A percentile compares a stretch with the other conserved stretches of the same genome.
These are phyloP conservation scores for Electrophaes corylata DNA, from an alignment of 2,888 invertebrate genomes.

Conservation along the genomic window DNA sequence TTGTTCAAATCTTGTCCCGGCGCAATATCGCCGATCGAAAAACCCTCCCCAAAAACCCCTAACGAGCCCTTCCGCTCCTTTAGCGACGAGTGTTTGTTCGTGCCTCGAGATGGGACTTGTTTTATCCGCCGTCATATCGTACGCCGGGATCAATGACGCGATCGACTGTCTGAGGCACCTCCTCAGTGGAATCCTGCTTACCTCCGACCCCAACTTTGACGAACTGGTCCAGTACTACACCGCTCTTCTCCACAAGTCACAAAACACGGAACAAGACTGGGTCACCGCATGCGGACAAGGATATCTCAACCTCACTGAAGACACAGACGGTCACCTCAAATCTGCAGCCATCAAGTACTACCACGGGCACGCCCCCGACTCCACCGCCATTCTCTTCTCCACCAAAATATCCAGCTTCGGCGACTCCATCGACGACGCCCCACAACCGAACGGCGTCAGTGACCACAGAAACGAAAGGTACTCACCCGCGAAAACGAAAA, in stretches of 20 bases:
- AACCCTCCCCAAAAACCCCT: conserved; percentile 50
- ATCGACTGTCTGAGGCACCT: conserved; percentile 84
- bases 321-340: conserved; percentile 67
- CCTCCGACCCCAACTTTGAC: conserved; percentile 67
- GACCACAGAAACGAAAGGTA: conserved; percentile 75
- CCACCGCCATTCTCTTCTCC: conserved; percentile 77
- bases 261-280: conserved; percentile 67
- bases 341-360: conserved; percentile 76
- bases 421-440: conserved; percentile 69
- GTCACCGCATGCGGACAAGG: conserved; percentile 71
- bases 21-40: conserved; percentile 69
- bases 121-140: conserved; percentile 89
- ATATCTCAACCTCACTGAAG: conserved; percentile 70
- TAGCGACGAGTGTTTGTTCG: conserved; percentile 47
- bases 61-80: conserved; percentile 56
- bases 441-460: conserved; percentile 59
- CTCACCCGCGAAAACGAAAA: conserved; percentile 75
- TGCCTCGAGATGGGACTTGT: conserved; percentile 87
- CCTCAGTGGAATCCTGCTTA: conserved; percentile 72
- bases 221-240: conserved; percentile 73
- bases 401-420: conserved; percentile 82
- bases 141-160: conserved; percentile 89
- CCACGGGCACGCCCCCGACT: conserved; percentile 61
- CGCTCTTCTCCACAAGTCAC: conserved; percentile 60
- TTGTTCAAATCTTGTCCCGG: conserved; percentile 81